Conservation (phyloP, 2,113 vertebrate genomes). For the Notiomystis cincta region DNA sequence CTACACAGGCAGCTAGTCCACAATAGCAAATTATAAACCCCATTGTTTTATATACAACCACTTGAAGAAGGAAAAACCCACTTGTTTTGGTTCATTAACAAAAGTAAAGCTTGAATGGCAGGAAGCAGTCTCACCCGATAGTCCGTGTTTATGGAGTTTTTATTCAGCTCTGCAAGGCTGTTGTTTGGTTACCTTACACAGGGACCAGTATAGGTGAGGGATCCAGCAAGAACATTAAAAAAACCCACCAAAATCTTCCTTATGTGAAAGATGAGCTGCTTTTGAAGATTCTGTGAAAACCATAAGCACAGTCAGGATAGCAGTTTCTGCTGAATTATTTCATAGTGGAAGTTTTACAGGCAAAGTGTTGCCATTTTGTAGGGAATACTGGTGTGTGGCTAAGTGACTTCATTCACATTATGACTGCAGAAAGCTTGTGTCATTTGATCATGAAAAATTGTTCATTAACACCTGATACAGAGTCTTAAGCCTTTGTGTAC, state of each 20-base stretch:
- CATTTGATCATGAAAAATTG: not conserved
- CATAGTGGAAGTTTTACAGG: not conserved
- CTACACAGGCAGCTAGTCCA: constrained; percentile 50
- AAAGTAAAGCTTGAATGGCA: constrained; percentile 51
- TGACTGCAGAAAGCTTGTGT: not conserved
- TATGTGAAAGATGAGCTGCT: not conserved
- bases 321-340: not conserved
- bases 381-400: constrained; percentile 5
- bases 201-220: not conserved
- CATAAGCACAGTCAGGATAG: not conserved
- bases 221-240: not conserved
- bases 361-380: not conserved
- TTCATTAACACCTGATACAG: not conserved
- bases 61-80: constrained; percentile 8
- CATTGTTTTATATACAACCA: constrained; percentile 17
- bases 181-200: not conserved
- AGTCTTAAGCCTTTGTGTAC: not conserved
- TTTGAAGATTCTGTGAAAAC: not conserved
- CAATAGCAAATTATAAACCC: constrained; percentile 38
- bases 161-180: not conserved
- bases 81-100: constrained; percentile 36
- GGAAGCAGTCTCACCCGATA: constrained; percentile 15
- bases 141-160: not conserved
- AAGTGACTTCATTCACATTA: constrained; percentile 4
- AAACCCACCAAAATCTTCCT: not conserved